Conservation (phyloP, 2,797 vertebrate species). For the Periophthalmus magnuspinnatus region DNA sequence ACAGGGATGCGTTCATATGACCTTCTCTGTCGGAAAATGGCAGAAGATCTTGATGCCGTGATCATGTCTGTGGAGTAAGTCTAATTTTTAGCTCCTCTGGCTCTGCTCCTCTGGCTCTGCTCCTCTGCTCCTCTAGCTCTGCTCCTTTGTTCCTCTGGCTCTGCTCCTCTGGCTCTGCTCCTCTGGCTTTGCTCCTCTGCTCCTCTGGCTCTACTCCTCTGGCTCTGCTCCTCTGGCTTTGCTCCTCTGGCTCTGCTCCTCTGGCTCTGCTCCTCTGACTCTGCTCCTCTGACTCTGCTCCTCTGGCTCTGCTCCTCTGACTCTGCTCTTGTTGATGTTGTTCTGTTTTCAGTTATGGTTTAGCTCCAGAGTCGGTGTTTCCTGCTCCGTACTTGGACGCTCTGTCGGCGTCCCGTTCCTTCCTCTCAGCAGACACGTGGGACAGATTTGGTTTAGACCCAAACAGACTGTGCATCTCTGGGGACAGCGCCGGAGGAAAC, state of each 20-base stretch:
- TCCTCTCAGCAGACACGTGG: constrained; percentile 81
- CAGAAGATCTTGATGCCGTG: constrained; percentile 88
- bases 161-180: not conserved
- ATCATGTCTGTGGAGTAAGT: constrained; percentile 93
- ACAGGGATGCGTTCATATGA: constrained; percentile 90
- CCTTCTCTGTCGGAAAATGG: constrained; percentile 86
- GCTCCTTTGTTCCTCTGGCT: too few species aligned
- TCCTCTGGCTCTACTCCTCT: not conserved
- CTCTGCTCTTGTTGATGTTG: too few species aligned
- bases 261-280: too few species aligned
- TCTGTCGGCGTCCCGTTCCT: constrained; percentile 80
- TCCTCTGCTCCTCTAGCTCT: too few species aligned
- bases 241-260: not conserved
- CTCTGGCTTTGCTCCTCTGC: not conserved
- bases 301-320: not conserved
- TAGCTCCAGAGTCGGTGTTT: constrained; percentile 87
- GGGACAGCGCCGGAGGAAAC: constrained; percentile 95
- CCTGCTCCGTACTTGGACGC: constrained; percentile 88
- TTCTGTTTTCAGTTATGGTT: constrained; percentile 82
- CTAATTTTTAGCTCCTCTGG: not conserved
- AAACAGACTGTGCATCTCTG: constrained; percentile 84
- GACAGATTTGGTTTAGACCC: constrained; percentile 83
- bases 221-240: too few species aligned
- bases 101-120: too few species aligned
- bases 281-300: too few species aligned